Conservation (phyloP, 2,888 invertebrate genomes). For the Hartigia nigra region DNA sequence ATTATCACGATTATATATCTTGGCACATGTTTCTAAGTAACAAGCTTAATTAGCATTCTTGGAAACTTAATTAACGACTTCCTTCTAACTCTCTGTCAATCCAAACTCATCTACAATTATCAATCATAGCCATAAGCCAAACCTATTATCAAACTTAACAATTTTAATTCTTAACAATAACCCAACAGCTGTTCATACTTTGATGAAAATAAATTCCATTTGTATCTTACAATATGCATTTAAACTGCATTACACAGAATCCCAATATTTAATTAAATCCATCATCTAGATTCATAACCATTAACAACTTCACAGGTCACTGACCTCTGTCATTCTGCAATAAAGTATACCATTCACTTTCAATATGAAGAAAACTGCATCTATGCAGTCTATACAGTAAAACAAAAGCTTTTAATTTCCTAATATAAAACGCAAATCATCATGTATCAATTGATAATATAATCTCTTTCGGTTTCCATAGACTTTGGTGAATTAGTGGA, state of each 20-base stretch:
- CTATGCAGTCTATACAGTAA: no score
- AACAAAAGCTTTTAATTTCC: background rate
- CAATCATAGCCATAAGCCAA: background rate
- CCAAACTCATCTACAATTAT: background rate
- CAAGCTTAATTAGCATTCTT: background rate
- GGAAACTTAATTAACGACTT: background rate
- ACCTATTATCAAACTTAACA: background rate
- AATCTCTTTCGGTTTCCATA: background rate
- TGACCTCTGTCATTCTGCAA: background rate
- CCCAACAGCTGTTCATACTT: background rate
- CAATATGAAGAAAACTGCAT: background rate
- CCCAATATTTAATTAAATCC: background rate
- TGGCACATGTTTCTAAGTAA: background rate
- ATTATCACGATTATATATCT: background rate
- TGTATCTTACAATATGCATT: background rate
- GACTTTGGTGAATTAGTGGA: background rate
- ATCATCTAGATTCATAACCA: background rate
- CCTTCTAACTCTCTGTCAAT: background rate
- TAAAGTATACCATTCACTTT: background rate
- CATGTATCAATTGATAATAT: background rate
- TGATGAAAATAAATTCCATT: background rate
- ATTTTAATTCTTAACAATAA: background rate
- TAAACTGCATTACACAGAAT: background rate
- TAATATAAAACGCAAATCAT: background rate
- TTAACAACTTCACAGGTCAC: background rate